Base-by-base conservation (phyloP, 2,797 vertebrate genomes). In the Ctenosaura bakeri region DNA sequence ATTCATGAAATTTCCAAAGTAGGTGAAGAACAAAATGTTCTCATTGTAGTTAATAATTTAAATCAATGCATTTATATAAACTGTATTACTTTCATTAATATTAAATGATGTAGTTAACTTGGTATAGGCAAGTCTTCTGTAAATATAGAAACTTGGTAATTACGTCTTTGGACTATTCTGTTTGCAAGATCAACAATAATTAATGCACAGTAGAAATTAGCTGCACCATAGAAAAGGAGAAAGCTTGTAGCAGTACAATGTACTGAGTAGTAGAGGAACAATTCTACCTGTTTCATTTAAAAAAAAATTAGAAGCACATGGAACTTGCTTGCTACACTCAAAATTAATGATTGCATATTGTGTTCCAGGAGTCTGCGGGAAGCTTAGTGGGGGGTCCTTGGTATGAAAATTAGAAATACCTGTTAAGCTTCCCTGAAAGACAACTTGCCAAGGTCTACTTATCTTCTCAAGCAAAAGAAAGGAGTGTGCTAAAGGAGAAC, bases 111-210 rank as follows among this genome's bases (percentile, higher is more conserved):
- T 64, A 87, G 88, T 83, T 87, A 84, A 84, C 80, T 92, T 79
- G 10, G n/a, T 73, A 50, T 84, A 79, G 81, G 80, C 74, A 64
- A 54, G 79, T 80, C 38, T 87, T 92, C 42, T 73, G 64, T 84
- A 92, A 89, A 92, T 80, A 92, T 52, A 50, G 18, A 80, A 87
- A 84, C 32, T 71, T 62, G 18, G 74, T 89, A 79, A 92, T 92
- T 87, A 83, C 87, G 38, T 42, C 52, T 74, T 87, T 71, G 18
- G 52, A 79, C 50, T 87, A 62, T 89, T 87, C 83, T 83, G 38
- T 87, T 89, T 87, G 1, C 8, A 92, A 83, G 87, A 2, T 10
- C 87, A 6, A 80, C 62, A 80, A 56, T 77, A 89, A 12, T 0
- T 89, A 54, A 86, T 64, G 3, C 73, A 16, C 71, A 35, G 54